Evolutionary conservation across 2,888 invertebrate species (phyloP).

Genomic region (Lydus trimaculatus): DNA sequence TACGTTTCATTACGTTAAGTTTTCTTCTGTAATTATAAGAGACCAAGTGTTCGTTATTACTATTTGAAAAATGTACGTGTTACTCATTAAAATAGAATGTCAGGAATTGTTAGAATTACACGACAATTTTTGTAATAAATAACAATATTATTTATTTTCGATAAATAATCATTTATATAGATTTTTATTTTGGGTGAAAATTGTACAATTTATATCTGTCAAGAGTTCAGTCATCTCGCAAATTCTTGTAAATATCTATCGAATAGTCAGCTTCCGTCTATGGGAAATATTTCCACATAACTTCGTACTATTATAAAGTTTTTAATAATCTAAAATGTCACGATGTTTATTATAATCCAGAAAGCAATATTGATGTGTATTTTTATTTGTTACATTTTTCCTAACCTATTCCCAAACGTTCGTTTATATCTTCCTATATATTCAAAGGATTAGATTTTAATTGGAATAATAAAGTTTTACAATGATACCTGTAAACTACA

Average conservation of each 20-base stretch:
- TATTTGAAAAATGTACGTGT: conserved; percentile 35
- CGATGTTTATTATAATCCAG: too few species aligned
- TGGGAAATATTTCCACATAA: too few species aligned
- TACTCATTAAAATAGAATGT: conserved; percentile 23
- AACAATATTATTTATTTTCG: not conserved
- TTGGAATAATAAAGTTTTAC: not conserved
- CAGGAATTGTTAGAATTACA: conserved; percentile 21
- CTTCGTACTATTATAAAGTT: too few species aligned
- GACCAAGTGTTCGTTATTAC: conserved; percentile 51
- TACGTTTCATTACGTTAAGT: conserved; percentile 51
- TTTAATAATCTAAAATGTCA: too few species aligned
- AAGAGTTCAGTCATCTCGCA: not conserved
- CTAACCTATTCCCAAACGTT: not conserved
- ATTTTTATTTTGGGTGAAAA: too few species aligned
- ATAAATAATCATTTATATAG: too few species aligned
- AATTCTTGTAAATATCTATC: not conserved
- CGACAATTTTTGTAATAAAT: conserved; percentile 15
- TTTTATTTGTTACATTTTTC: not conserved
- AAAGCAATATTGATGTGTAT: too few species aligned
- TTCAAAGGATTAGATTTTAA: not conserved
- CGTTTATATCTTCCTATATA: not conserved
- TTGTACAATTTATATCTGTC: too few species aligned
- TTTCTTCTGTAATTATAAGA: conserved; percentile 51
- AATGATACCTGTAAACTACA: not conserved
- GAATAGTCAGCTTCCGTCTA: not conserved